Evolutionary conservation across 1,140 invertebrate species (phyloP).

Genomic region (Matsumurasca onukii): DNA sequence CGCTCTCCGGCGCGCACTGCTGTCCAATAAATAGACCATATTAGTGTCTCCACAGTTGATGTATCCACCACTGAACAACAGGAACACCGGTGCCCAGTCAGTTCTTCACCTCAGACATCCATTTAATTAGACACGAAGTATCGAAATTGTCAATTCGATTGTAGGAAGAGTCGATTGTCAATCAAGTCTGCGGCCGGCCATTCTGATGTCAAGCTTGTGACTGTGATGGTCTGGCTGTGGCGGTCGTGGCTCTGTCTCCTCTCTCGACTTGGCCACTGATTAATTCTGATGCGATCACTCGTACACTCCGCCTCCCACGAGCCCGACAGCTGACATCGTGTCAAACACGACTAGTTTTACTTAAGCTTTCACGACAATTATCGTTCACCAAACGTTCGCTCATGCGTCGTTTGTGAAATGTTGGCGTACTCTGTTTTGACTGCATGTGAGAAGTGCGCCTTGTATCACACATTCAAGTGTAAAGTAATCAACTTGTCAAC

Average conservation of each 20-base stretch:
- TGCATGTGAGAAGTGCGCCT: no score
- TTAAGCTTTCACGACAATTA: no score
- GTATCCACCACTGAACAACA: conserved; percentile 14
- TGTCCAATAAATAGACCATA: conserved; percentile 20
- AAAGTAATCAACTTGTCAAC: no score
- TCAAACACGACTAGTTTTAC: no score
- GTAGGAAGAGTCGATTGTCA: conserved; percentile 31
- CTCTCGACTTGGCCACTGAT: not conserved
- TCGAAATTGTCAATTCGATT: conserved; percentile 32
- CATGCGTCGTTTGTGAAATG: no score
- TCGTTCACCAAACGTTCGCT: no score
- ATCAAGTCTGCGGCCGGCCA: conserved; percentile 24
- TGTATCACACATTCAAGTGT: no score
- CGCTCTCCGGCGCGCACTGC: not conserved
- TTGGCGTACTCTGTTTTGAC: no score
- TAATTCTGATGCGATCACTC: not conserved
- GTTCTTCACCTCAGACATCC: conserved; percentile 32
- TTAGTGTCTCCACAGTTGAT: conserved; percentile 1
- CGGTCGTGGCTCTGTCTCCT: conserved; percentile 10
- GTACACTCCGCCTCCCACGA: conserved; percentile 2
- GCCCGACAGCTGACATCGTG: no score
- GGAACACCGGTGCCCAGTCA: conserved; percentile 25
- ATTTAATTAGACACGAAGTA: conserved; percentile 33
- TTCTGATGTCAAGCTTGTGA: conserved; percentile 29
- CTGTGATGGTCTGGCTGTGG: conserved; percentile 23